These are phyloP conservation scores for Campoletis sonorensis DNA, from an alignment of 1,140 invertebrate genomes.

Conservation along the genomic window DNA sequence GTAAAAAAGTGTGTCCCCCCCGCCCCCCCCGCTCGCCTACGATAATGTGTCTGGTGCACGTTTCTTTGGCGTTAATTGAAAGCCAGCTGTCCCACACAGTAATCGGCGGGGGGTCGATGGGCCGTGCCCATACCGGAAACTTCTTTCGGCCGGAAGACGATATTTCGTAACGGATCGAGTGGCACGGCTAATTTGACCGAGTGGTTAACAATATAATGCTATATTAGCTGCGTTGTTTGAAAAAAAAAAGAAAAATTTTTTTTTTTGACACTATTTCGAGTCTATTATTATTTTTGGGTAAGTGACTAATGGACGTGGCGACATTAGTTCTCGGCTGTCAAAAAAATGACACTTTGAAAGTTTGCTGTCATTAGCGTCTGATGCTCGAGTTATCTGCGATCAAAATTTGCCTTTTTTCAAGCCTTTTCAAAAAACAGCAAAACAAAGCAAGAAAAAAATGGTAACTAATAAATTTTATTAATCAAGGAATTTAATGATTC, in stretches of 20 bases:
- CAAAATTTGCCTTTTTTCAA: not conserved
- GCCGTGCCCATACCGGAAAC: conserved; percentile 4
- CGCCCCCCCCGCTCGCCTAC: not conserved
- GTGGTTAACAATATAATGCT: conserved; percentile 3
- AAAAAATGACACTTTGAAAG: not conserved
- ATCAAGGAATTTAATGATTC: no score
- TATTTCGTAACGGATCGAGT: conserved; percentile 40
- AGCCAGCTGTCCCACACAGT: conserved; percentile 15
- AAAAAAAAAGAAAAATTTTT: no score
- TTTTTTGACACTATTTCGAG: no score
- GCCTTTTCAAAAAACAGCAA: no score
- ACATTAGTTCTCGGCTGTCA: not conserved
- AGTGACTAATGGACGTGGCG: not conserved
- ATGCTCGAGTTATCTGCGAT: not conserved
- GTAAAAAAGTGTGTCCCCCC: not conserved
- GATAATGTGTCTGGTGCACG: conserved; percentile 9
- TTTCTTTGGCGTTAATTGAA: conserved; percentile 22
- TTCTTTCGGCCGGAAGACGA: conserved; percentile 31
- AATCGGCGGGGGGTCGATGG: conserved; percentile 16
- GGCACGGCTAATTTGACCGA: conserved; percentile 22
- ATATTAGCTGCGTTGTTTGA: no score
- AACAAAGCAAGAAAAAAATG: no score
- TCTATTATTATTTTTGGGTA: not conserved
- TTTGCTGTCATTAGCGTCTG: not conserved
- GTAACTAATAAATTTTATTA: no score